Conservation (phyloP, 1,140 invertebrate genomes). For the Diprion similis region DNA sequence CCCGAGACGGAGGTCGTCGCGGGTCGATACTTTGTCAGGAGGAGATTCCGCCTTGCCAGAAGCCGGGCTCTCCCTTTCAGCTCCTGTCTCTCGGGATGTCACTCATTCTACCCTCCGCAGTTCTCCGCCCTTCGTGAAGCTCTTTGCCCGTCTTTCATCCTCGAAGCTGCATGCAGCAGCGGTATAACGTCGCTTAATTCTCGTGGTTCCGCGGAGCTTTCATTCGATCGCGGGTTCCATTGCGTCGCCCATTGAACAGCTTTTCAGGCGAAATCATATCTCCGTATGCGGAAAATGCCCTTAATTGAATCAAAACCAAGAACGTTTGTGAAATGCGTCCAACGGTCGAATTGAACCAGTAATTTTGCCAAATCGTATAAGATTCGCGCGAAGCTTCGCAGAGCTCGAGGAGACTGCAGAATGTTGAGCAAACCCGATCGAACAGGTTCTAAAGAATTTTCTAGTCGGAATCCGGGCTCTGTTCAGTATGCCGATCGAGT, state of each 20-base stretch:
- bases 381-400: no score
- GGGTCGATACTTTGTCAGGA: constrained; percentile 1
- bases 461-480: constrained; percentile 50
- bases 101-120: constrained; percentile 39
- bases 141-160: not conserved
- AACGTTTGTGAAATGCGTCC: no score
- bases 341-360: no score
- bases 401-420: not conserved
- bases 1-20: not conserved
- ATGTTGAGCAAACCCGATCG: constrained; percentile 42
- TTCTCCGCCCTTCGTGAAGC: not conserved
- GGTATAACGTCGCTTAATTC: constrained; percentile 4
- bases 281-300: no score
- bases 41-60: constrained; percentile 45
- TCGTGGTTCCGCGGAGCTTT: constrained; percentile 6
- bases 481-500: constrained; percentile 44
- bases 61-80: constrained; percentile 26
- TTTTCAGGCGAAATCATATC: constrained; percentile 2
- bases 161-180: not conserved
- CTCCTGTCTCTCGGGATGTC: constrained; percentile 40
- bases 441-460: constrained; percentile 57
- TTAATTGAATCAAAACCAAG: no score
- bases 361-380: no score
- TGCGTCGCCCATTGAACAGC: not conserved
- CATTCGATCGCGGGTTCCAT: not conserved